phyloP scores from a whole-genome alignment of 2,797 vertebrate species.

The Falco naumanni region DNA sequence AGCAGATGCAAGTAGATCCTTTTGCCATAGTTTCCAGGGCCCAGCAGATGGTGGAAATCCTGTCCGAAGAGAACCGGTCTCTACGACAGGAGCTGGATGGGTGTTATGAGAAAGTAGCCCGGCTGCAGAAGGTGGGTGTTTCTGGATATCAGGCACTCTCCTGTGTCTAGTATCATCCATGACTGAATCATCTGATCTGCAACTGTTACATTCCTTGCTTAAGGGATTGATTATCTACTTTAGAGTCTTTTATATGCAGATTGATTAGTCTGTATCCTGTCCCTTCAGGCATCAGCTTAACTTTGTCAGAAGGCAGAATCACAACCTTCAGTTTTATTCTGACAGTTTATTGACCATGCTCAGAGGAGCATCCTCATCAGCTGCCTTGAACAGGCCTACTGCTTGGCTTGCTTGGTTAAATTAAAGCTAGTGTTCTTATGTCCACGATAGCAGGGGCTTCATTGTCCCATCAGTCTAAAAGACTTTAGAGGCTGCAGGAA shows the following conservation, averaged over 20 bases:
- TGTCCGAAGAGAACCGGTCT: slow-evolving; percentile 92
- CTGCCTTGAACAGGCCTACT: background rate
- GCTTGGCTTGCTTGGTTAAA: background rate
- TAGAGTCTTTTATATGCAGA: background rate
- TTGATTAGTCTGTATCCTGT: background rate
- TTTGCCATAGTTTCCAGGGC: slow-evolving; percentile 90
- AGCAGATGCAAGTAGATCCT: slow-evolving; percentile 87
- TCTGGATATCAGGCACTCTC: background rate
- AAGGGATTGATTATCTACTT: background rate
- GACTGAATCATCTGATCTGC: background rate
- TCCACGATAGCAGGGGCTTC: background rate
- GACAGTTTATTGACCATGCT: background rate
- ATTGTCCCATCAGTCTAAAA: background rate
- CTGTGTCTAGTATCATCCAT: background rate
- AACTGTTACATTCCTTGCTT: background rate
- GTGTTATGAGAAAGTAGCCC: slow-evolving; percentile 92
- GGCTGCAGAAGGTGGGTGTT: slow-evolving; percentile 89
- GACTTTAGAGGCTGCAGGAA: background rate
- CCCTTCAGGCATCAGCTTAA: background rate
- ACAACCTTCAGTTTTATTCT: background rate
- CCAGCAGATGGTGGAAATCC: slow-evolving; percentile 94
- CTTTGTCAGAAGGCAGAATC: background rate
- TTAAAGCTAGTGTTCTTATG: background rate
- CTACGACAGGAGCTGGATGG: slow-evolving; percentile 92
- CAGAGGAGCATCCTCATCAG: background rate